Evolutionary conservation across 2,888 invertebrate genomes (phyloP), one percentile per base, ranked within the genome.

Genomic region (Teinopalpus imperialis): DNA sequence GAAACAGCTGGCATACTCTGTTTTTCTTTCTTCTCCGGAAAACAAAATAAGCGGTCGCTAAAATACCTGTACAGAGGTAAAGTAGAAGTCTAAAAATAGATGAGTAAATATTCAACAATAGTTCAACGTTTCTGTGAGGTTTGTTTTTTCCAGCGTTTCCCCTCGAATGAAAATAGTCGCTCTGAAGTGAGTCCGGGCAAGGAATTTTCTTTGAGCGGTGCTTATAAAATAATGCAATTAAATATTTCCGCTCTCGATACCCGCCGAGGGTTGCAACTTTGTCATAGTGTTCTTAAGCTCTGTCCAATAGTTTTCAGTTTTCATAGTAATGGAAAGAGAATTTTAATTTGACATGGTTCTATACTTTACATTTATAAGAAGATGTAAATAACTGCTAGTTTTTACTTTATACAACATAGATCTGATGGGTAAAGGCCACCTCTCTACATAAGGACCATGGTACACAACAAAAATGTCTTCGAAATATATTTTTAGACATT

Each of bases 221-320:
- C 59, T 67, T 67, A 54, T 56, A 56, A 69, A 69, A 70, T 70
- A 72, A 74, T 66, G 76, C 76, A 74, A 80, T 80, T 80, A 80
- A 80, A 80, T 77, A 63, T 71, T 80, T 81, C 77, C 80, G 72
- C 72, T 53, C 54, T 56, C 62, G 53, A 69, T 73, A 66, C 60
- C 68, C 66, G 60, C 49, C 9, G 8, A 44, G 35, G 9, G 36
- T 10, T 24, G 13, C 30, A 26, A 32, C 48, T 35, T 34, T 35
- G 21, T 40, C 30, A 40, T 14, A 14, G 12, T 18, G 26, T 29
- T 29, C 13, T 29, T 29, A 39, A 34, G 23, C 39, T 20, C 6
- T 21, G 40, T 26, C 39, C 52, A 48, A 60, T 59, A 55, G 57
- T 60, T 51, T 57, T 51, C 42, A 34, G 12, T 41, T 27, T 18